Conservation (phyloP, 2,797 vertebrate genomes). For the Sebastes alutus region DNA sequence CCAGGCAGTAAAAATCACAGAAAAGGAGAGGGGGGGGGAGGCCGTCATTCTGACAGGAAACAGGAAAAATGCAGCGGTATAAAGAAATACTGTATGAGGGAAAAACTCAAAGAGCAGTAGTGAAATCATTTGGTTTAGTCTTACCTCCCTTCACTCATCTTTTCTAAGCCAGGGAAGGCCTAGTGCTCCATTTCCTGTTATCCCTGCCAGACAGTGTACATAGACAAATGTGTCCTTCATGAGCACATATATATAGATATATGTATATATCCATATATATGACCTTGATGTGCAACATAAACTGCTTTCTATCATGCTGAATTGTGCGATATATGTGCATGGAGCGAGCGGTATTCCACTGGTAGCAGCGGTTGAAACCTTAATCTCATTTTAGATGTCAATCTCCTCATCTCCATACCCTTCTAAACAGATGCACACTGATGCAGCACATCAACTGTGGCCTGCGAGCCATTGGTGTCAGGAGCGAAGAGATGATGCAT, state of each 20-base stretch:
- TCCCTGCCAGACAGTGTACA: background rate
- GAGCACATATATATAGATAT: background rate
- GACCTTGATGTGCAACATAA: constrained; percentile 27
- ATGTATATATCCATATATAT: background rate
- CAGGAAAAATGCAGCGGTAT: background rate
- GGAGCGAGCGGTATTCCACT: constrained; percentile 6
- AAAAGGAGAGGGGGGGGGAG: constrained; percentile 1
- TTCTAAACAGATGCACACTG: background rate
- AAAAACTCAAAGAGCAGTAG: background rate
- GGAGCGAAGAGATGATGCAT: background rate
- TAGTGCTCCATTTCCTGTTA: constrained; percentile 16
- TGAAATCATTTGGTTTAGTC: background rate
- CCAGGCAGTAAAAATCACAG: constrained; percentile 33
- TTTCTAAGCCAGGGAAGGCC: background rate
- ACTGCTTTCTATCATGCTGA: constrained; percentile 20
- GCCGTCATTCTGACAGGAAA: constrained; percentile 42
- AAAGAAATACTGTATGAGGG: background rate
- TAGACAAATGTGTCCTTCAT: constrained; percentile 15
- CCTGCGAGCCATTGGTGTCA: constrained; percentile 1
- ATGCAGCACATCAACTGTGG: background rate
- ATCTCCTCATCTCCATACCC: background rate
- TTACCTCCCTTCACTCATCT: background rate
- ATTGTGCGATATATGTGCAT: background rate
- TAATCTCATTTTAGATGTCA: background rate
- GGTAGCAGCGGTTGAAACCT: background rate